Base-by-base conservation (phyloP, 2,797 vertebrate genomes). In the Rhyacichthys aspro region DNA sequence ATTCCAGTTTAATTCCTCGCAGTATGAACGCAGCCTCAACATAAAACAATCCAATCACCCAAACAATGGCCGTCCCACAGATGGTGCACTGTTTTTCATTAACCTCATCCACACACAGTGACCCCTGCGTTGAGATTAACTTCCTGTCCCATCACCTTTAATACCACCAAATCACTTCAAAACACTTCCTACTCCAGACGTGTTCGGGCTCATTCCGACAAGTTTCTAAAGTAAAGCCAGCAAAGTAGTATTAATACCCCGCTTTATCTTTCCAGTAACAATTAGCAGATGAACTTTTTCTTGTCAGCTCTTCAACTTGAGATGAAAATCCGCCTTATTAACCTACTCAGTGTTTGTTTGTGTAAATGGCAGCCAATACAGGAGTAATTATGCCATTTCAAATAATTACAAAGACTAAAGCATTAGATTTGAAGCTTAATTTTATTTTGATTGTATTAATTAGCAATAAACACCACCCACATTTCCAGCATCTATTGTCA, bases 71-170 rank as follows among this genome's bases (percentile, higher is more conserved):
- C 15, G 34, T 71, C 43, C 52, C 70, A 74, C 63, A 59, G 18
- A 54, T 16, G 42, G 9, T 11, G 34, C 17, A 5, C 65, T 37
- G 69, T 56, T 70, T 80, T 15, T 42, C 14, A 57, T 70, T 62
- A 76, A 63, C 65, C 47, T 43, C 65, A 56, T 43, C 37, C 28
- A 41, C 74, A 56, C 77, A 68, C 59, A 67, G 0, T 64, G 59
- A 78, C 54, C 54, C 32, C 17, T n/a, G 50, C 48, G 50, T 50
- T 55, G 28, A 34, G 60, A 34, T 43, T 58, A 17, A 50, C 55
- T 64, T 69, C 54, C 56, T 66, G 43, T 59, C 46, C 14, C 65
- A 63, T 53, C 19, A 5, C 10, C 55, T 61, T 34, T 28, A 56
- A 59, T 33, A 63, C 59, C 43, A 71, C 28, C 33, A 67, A 57